Percentiles rank a stretch among this genome's conserved stretches.
These are phyloP conservation scores for Pipistrellus nathusii DNA, from an alignment of 2,797 vertebrate species.

Conservation along the genomic window DNA sequence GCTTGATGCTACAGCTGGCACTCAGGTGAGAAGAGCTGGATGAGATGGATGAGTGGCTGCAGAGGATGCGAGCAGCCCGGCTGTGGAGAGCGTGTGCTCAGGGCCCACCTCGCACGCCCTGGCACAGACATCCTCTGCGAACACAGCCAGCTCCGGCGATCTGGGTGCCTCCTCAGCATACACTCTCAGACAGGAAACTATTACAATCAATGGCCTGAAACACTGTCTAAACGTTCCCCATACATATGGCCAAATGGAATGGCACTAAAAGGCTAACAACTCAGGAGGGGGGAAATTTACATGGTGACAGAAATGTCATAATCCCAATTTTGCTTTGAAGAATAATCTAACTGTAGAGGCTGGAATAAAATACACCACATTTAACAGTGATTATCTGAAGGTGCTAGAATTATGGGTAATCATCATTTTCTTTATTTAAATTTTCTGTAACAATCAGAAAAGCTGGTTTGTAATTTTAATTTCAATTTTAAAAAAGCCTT, in stretches of 20 bases:
- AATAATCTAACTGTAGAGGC: neutral
- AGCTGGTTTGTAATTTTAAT: neutral
- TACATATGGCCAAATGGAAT: neutral
- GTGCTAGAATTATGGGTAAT: neutral
- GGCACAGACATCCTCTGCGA: neutral
- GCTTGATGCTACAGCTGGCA: neutral
- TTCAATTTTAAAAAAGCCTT: slow-evolving; percentile 25
- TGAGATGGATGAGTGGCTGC: neutral
- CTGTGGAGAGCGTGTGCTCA: too few species aligned
- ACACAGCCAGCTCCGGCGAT: neutral
- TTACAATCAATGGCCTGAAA: neutral
- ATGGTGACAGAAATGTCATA: neutral
- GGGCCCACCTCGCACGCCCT: too few species aligned
- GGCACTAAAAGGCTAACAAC: neutral
- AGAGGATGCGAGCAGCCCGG: neutral
- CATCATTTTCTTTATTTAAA: neutral
- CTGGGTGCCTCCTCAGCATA: neutral
- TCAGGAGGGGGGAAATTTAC: neutral
- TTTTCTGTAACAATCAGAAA: neutral
- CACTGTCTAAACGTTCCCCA: neutral
- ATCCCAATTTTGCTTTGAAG: neutral
- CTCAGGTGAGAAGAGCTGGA: neutral
- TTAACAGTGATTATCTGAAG: neutral
- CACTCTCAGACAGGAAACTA: neutral
- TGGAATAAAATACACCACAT: neutral